A percentile compares a stretch with the other conserved stretches of the same genome.
Evolutionary conservation across 2,888 invertebrate species (phyloP).

Genomic region (Chrysodeixis includens): DNA sequence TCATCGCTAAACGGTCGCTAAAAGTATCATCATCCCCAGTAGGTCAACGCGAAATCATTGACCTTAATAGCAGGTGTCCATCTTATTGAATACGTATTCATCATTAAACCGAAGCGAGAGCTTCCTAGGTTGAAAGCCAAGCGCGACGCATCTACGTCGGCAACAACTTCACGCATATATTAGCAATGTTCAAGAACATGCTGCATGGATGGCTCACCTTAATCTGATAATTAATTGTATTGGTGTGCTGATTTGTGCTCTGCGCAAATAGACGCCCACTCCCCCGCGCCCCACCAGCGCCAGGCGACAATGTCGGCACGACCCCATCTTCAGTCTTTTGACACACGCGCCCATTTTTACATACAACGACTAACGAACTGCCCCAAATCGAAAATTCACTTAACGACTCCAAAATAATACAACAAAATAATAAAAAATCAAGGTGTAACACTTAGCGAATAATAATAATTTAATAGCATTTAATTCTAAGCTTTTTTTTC

Average conservation of each 20-base stretch:
- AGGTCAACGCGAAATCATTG: constrained; percentile 42
- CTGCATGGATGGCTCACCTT: constrained; percentile 85
- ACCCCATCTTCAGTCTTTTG: constrained; percentile 87
- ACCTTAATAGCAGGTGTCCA: constrained; percentile 53
- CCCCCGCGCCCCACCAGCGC: constrained; percentile 73
- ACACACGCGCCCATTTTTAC: constrained; percentile 88
- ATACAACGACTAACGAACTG: constrained; percentile 85
- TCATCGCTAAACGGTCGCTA: constrained; percentile 41
- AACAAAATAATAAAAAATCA: constrained; percentile 54
- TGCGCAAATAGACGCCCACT: constrained; percentile 84
- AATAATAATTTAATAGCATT: constrained; percentile 69
- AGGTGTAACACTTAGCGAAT: constrained; percentile 68
- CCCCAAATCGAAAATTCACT: constrained; percentile 73
- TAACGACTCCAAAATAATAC: constrained; percentile 58
- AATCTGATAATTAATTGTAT: constrained; percentile 89
- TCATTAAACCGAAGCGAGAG: constrained; percentile 45
- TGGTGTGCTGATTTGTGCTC: constrained; percentile 87
- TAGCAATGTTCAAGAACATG: constrained; percentile 79
- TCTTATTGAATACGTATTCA: constrained; percentile 43
- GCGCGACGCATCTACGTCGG: constrained; percentile 64
- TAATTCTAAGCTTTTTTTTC: constrained; percentile 61
- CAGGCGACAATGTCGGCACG: constrained; percentile 71
- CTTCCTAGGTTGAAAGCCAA: constrained; percentile 64
- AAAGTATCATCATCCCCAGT: constrained; percentile 39
- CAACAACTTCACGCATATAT: constrained; percentile 72